Conservation (phyloP, 2,888 invertebrate species). For the Atethmia centrago region DNA sequence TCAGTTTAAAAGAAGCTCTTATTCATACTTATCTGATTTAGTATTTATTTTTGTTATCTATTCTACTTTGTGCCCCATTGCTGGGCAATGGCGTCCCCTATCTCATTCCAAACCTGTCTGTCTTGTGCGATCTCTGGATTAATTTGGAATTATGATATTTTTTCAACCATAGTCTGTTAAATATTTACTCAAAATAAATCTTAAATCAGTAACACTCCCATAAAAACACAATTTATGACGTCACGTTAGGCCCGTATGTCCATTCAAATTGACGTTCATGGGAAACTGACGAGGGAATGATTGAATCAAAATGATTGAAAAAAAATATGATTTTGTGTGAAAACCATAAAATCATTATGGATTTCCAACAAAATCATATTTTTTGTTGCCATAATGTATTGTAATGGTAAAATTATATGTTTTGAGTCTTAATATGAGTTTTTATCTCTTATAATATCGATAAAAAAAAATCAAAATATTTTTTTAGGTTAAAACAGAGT, state of each 20-base stretch:
- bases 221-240: constrained; percentile 8
- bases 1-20: background rate
- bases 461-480: background rate
- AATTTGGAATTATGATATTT: no score
- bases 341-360: no score
- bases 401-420: background rate
- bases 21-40: background rate
- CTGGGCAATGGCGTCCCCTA: no score
- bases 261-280: constrained; percentile 47
- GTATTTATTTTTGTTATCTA: no score
- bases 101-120: no score
- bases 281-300: constrained; percentile 34
- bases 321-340: no score
- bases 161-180: no score
- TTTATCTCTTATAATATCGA: no score
- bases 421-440: background rate
- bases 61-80: no score
- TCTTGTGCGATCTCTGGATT: no score
- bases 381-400: constrained; percentile 4
- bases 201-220: constrained; percentile 1
- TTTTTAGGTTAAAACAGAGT: background rate
- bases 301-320: constrained; percentile 46
- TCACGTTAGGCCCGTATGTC: constrained; percentile 22
- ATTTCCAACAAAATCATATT: constrained; percentile 43
- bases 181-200: constrained; percentile 3